Conservation (phyloP, 1,140 invertebrate genomes). For the Caligus rogercresseyi region DNA sequence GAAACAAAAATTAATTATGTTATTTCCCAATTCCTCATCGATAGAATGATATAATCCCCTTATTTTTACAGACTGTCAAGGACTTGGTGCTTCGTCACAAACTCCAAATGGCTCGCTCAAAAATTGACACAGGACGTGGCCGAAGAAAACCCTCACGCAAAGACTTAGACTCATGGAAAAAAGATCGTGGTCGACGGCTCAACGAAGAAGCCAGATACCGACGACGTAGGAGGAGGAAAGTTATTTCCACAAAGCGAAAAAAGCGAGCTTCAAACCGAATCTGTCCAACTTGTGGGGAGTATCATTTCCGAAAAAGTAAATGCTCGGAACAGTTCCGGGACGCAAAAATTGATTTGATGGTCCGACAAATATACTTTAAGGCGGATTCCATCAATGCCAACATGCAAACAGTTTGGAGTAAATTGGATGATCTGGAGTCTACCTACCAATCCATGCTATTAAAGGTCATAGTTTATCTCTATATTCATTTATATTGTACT, state of each 20-base stretch:
- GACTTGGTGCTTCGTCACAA: not conserved
- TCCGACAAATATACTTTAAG: constrained; percentile 4
- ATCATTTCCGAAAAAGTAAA: not conserved
- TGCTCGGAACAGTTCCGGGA: not conserved
- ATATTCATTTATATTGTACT: too few species aligned
- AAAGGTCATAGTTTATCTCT: too few species aligned
- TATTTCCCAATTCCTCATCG: too few species aligned
- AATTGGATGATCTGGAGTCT: not conserved
- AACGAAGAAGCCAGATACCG: constrained; percentile 2
- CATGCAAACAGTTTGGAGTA: constrained; percentile 4
- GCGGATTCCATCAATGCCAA: not conserved
- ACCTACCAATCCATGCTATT: not conserved
- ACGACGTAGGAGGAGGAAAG: constrained; percentile 3
- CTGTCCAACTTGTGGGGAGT: constrained; percentile 4
- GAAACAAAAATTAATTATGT: too few species aligned
- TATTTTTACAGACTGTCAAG: not conserved
- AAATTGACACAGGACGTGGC: not conserved
- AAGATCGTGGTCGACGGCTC: not conserved
- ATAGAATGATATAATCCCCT: too few species aligned
- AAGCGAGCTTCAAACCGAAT: not conserved
- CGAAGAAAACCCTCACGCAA: not conserved
- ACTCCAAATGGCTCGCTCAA: not conserved
- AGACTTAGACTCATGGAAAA: not conserved
- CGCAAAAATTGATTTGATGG: constrained; percentile 3
- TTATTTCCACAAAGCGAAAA: not conserved